Evolutionary conservation across 2,888 invertebrate genomes (phyloP).

Genomic region (Drymonia ruficornis): DNA sequence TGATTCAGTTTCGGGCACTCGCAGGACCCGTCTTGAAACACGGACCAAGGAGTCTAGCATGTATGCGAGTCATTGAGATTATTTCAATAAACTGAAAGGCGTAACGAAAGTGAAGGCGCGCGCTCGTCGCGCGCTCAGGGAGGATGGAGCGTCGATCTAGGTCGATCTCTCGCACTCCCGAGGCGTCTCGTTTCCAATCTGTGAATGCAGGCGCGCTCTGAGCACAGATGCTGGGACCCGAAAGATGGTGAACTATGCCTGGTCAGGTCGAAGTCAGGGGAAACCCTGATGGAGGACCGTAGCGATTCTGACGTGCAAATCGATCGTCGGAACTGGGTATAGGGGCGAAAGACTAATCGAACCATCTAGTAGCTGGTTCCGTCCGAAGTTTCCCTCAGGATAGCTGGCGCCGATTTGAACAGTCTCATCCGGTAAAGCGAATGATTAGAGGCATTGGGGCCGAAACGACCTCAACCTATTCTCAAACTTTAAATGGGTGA

Average conservation of each 20-base stretch:
- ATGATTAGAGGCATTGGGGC: too few relatives aligned
- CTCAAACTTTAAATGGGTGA: too few relatives aligned
- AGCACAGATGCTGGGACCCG: slow-evolving; percentile 89
- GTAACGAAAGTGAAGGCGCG: slow-evolving; percentile 89
- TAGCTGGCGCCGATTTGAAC: too few relatives aligned
- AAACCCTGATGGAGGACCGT: slow-evolving; percentile 89
- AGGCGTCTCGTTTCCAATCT: slow-evolving; percentile 81
- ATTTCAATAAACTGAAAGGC: slow-evolving; percentile 82
- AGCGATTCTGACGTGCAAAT: slow-evolving; percentile 92
- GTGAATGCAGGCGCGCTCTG: slow-evolving; percentile 80
- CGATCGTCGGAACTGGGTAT: too few relatives aligned
- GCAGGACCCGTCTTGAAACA: slow-evolving; percentile 88
- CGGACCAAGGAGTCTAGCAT: slow-evolving; percentile 74
- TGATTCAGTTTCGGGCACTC: slow-evolving; percentile 73
- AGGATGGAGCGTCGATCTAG: slow-evolving; percentile 70
- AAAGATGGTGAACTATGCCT: slow-evolving; percentile 91
- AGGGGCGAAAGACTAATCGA: too few relatives aligned
- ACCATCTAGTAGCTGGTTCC: too few relatives aligned
- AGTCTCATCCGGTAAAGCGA: too few relatives aligned
- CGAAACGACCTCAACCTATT: too few relatives aligned
- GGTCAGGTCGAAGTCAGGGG: too few relatives aligned
- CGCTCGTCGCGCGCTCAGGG: too few relatives aligned
- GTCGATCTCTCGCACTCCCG: slow-evolving; percentile 81
- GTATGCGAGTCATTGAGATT: slow-evolving; percentile 88
- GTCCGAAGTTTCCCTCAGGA: too few relatives aligned